These are phyloP conservation scores for Brenthis daphne DNA, from an alignment of 2,888 invertebrate genomes.

Conservation along the genomic window DNA sequence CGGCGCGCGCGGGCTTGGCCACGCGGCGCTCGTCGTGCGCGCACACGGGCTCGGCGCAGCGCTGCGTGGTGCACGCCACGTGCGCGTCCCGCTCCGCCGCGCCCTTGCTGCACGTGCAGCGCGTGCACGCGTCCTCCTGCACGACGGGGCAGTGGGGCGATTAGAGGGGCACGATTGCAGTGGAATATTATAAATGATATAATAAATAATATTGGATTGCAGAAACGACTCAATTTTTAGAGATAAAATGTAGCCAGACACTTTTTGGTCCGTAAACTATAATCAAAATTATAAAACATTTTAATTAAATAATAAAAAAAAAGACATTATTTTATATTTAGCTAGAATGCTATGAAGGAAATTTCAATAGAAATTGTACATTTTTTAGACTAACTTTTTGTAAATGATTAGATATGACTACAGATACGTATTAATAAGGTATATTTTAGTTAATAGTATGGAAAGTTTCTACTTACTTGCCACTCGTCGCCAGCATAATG, in stretches of 20 bases:
- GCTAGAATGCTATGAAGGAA: no score
- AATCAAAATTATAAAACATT: no score
- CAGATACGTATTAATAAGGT: background rate
- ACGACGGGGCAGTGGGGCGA: slow-evolving; percentile 34
- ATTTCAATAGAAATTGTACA: no score
- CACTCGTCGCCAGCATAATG: slow-evolving; percentile 87
- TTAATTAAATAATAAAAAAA: no score
- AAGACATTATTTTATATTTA: no score
- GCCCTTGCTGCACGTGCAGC: slow-evolving; percentile 84
- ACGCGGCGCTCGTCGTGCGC: slow-evolving; percentile 77
- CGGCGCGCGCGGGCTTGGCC: slow-evolving; percentile 75
- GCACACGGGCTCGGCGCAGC: slow-evolving; percentile 83
- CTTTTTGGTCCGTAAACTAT: no score
- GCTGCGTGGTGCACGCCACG: slow-evolving; percentile 84
- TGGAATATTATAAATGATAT: no score
- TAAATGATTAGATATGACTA: no score
- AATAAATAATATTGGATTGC: no score
- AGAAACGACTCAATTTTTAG: no score
- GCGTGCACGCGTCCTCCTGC: slow-evolving; percentile 89
- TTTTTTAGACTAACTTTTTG: background rate
- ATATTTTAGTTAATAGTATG: background rate
- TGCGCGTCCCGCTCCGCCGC: slow-evolving; percentile 55
- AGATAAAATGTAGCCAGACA: no score
- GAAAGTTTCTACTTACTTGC: slow-evolving; percentile 62
- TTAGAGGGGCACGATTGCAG: no score